Evolutionary conservation across 2,888 invertebrate species (phyloP), one percentile per base, ranked within the genome.

Genomic region (Masnerella sp.): DNA sequence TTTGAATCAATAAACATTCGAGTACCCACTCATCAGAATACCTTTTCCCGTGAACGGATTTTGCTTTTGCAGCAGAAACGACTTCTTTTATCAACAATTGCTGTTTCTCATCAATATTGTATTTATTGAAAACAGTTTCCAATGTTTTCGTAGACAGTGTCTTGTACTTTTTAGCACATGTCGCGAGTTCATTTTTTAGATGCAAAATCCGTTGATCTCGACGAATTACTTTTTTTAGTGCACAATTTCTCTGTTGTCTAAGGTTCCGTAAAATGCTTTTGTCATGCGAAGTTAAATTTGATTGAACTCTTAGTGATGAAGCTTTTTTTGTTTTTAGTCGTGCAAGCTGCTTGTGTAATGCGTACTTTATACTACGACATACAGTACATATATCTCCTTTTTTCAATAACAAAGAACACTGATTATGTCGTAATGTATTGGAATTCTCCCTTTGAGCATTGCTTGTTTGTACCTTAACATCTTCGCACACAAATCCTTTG

Each of bases 301-400:
- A 12, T 51, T 8, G 18, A 17, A 51, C 3, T 5, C 51, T 34
- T 2, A 9, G 17, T 15, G 38, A 7, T 2, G 7, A 1, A 7
- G 14, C 12, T 5, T 15, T 47, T 51, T 25, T 12, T 3, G 1
- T 5, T 11, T 36, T 12, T 32, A 34, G 18, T 34, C 36, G 8
- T 36, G 22, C 8, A 5, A 7, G 5, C 8, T 34, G 18, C 12
- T 52, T 52, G 8, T 22, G 5, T 25, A 52, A 38, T 5, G 52
- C 38, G 25, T 52, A 52, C 9, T 51, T 51, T 22, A 51, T 20
- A 51, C 20, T 51, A 5, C 30, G 34, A 30, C 51, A 51, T 11
- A 12, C 20, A 12, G 18, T 51, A 7, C 51, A 51, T 7, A 5
- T 36, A n/a, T 36, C 18, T 22, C 4, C 18, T 30, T 30, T 36